Percentiles rank a stretch among this genome's conserved stretches.
phyloP scores from a whole-genome alignment of 2,888 invertebrate genomes.

The Sinohyriopsis cumingii region DNA sequence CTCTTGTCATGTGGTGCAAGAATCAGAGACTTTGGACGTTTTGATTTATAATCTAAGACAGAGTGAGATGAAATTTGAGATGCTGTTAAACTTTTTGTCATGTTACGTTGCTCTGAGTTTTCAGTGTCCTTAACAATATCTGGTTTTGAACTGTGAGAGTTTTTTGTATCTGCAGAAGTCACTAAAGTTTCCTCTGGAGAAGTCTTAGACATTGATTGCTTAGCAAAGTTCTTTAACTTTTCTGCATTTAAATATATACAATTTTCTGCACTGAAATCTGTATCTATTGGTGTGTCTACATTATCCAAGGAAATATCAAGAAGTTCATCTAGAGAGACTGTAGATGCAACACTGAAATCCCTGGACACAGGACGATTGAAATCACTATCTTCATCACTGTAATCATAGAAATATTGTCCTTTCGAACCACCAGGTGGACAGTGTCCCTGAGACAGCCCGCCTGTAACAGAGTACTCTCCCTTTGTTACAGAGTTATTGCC shows the following conservation, averaged over 20 bases:
- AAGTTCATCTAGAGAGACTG: constrained; percentile 66
- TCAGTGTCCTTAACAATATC: constrained; percentile 50
- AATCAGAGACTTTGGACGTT: constrained; percentile 48
- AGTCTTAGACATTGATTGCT: too few species aligned
- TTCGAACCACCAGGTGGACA: constrained; percentile 1
- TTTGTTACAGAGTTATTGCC: too few species aligned
- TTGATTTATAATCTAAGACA: constrained; percentile 32
- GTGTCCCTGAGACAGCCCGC: constrained; percentile 2
- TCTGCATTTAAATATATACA: constrained; percentile 21
- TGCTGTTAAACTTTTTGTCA: constrained; percentile 30
- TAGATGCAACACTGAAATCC: constrained; percentile 61
- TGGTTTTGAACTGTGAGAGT: constrained; percentile 32
- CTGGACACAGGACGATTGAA: constrained; percentile 52
- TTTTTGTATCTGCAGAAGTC: too few species aligned
- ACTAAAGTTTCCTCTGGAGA: too few species aligned
- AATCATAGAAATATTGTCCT: constrained; percentile 60
- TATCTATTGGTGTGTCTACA: constrained; percentile 49
- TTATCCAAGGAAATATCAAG: constrained; percentile 59
- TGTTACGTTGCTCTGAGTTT: constrained; percentile 37
- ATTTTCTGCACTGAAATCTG: constrained; percentile 53
- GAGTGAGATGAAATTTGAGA: constrained; percentile 35
- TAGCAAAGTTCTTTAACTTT: too few species aligned
- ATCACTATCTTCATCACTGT: constrained; percentile 64
- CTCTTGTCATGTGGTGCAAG: constrained; percentile 55
- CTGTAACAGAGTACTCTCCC: too few species aligned